These are phyloP conservation scores for Fulmarus glacialis DNA, from an alignment of 2,113 vertebrate species.

Conservation along the genomic window DNA sequence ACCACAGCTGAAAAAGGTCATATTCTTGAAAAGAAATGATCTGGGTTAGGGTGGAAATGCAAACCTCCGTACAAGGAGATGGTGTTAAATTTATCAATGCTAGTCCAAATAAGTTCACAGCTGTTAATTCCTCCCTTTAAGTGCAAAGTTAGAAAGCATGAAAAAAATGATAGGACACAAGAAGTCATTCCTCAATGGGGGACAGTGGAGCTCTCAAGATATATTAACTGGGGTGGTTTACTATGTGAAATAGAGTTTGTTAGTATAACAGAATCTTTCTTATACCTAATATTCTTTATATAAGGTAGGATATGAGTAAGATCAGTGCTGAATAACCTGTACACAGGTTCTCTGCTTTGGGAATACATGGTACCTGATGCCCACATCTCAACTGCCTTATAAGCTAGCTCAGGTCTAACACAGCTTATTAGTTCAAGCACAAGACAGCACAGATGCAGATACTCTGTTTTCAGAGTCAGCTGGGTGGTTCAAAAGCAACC, in stretches of 20 bases:
- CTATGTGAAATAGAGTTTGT: background rate
- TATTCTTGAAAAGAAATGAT: slow-evolving; percentile 9
- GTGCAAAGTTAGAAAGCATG: background rate
- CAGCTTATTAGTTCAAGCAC: background rate
- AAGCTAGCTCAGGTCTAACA: background rate
- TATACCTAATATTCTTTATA: background rate
- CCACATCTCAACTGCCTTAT: background rate
- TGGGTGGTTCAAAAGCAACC: background rate
- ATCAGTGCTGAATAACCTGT: background rate
- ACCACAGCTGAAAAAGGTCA: background rate
- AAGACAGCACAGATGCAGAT: background rate
- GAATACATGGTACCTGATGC: accelerated
- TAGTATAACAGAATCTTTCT: background rate
- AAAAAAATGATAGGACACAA: background rate
- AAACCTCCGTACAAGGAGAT: background rate
- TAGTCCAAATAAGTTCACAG: background rate
- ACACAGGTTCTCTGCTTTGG: background rate
- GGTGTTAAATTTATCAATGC: background rate
- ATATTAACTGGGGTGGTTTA: background rate
- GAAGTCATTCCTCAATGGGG: background rate
- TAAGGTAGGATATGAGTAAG: background rate
- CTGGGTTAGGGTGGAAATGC: background rate
- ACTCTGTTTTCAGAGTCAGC: background rate
- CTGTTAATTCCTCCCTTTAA: background rate
- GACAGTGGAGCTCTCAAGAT: background rate